Conservation (phyloP, 2,797 vertebrate species). For the Chiloscyllium punctatum region DNA sequence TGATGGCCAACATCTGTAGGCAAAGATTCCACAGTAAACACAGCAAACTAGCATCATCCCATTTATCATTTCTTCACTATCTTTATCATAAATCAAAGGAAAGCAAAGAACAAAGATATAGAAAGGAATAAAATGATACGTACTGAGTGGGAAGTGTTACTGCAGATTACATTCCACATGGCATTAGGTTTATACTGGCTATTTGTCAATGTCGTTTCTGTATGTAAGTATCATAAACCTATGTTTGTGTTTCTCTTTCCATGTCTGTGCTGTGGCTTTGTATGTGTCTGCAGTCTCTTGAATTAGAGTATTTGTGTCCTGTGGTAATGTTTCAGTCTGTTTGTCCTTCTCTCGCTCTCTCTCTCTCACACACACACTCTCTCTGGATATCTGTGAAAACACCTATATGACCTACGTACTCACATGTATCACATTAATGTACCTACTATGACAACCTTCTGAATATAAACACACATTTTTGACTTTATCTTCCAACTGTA, state of each 20-base stretch:
- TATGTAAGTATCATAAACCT: neutral
- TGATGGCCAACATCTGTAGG: neutral
- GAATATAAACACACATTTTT: neutral
- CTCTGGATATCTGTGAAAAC: neutral
- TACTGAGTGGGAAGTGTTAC: neutral
- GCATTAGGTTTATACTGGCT: neutral
- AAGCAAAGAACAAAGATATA: neutral
- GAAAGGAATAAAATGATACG: neutral
- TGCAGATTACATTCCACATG: neutral
- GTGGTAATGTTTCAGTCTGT: neutral
- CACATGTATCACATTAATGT: neutral
- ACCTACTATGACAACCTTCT: neutral
- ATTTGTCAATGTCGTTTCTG: slow-evolving; percentile 2
- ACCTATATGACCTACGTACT: neutral
- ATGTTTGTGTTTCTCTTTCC: neutral
- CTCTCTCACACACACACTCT: neutral
- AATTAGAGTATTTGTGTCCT: neutral
- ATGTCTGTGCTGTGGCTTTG: neutral
- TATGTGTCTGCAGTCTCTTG: neutral
- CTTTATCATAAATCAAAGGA: slow-evolving; percentile 17
- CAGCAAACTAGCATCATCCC: neutral
- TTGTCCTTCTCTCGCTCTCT: neutral
- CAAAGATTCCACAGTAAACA: neutral
- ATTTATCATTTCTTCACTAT: slow-evolving; percentile 9
- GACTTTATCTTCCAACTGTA: neutral